Conservation (phyloP, 2,113 vertebrate genomes). For the Anser brachyrhynchus region DNA sequence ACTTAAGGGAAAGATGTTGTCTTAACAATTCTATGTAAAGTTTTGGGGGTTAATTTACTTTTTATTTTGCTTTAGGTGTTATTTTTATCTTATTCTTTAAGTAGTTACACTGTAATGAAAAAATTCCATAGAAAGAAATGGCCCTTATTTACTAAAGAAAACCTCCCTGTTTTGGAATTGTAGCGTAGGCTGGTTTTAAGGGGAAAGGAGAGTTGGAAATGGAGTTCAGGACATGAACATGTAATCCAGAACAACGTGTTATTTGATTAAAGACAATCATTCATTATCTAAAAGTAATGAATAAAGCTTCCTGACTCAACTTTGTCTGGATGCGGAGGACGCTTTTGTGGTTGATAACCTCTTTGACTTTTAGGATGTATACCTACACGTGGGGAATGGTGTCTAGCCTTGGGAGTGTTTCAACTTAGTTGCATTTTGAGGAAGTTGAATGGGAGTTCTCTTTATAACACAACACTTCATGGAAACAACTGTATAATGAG, state of each 20-base stretch:
- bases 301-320: neutral
- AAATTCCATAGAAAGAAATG: neutral
- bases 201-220: neutral
- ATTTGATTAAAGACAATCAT: neutral
- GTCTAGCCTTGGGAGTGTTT: neutral
- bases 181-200: neutral
- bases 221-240: neutral
- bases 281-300: neutral
- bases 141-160: neutral
- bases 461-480: neutral
- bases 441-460: neutral
- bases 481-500: neutral
- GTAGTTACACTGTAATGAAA: neutral
- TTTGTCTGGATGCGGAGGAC: neutral
- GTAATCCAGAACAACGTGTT: neutral
- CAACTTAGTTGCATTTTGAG: neutral
- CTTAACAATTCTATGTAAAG: neutral
- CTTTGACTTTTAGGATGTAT: neutral
- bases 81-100: neutral
- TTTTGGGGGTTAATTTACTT: neutral
- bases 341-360: neutral
- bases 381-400: neutral
- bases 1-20: neutral
- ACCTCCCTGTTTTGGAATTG: neutral
- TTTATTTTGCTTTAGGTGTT: neutral